These are phyloP conservation scores for Eubucco bourcierii DNA, from an alignment of 2,113 vertebrate species.

Conservation along the genomic window DNA sequence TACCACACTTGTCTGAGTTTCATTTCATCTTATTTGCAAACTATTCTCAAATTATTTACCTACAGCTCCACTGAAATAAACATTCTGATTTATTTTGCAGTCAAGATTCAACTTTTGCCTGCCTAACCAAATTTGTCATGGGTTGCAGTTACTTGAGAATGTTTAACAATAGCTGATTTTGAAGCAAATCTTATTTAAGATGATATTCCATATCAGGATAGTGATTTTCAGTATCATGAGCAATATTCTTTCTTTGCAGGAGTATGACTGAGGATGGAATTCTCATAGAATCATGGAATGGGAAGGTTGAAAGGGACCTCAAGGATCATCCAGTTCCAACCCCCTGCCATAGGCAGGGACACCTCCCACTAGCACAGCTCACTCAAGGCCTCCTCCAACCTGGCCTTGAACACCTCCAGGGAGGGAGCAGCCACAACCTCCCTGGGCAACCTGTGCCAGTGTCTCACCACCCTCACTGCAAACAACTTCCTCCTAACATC, in stretches of 20 bases:
- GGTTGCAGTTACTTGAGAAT: not conserved
- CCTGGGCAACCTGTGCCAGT: no score
- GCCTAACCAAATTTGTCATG: not conserved
- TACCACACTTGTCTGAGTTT: not conserved
- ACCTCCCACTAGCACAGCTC: no score
- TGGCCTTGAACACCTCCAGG: no score
- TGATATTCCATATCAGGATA: not conserved
- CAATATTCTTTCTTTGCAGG: not conserved
- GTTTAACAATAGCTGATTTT: not conserved
- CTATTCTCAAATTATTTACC: not conserved
- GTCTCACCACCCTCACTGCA: no score
- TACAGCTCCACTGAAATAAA: not conserved
- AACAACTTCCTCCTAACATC: no score
- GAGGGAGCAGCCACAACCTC: no score
- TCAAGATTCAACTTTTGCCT: not conserved
- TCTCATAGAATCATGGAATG: not conserved
- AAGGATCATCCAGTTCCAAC: no score
- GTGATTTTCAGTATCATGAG: not conserved
- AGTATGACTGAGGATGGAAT: not conserved
- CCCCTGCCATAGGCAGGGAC: no score
- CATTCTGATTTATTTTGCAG: not conserved
- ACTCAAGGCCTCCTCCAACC: no score
- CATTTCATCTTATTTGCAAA: not conserved
- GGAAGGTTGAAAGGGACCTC: no score
- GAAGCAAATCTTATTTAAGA: not conserved